phyloP scores from a whole-genome alignment of 53 echinoderm and acorn worm genomes.

The Pentamera pediparva region DNA sequence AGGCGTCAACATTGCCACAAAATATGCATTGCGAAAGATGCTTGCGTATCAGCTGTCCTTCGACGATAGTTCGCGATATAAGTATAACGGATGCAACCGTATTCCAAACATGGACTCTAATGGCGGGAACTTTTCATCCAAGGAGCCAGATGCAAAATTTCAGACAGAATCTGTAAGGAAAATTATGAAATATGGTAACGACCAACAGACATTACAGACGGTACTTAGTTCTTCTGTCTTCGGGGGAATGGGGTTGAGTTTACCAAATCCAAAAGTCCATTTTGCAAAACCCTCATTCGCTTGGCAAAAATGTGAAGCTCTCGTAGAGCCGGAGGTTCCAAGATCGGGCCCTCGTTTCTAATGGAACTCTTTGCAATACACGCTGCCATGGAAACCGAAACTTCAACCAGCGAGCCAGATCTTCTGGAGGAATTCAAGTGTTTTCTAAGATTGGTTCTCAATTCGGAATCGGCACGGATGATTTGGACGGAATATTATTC shows the following conservation, averaged over 20 bases:
- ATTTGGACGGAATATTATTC: slow-evolving; percentile 18
- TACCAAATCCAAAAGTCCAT: slow-evolving; percentile 1
- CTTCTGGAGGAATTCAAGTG: background rate
- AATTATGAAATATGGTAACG: background rate
- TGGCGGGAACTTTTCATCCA: too few species aligned
- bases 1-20: background rate
- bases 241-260: background rate
- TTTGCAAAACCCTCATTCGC: background rate
- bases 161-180: background rate
- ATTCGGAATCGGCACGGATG: background rate
- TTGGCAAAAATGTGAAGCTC: slow-evolving; percentile 1
- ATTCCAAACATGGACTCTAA: background rate
- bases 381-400: background rate
- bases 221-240: background rate
- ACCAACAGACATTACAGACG: background rate
- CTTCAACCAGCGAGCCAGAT: background rate
- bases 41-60: too few species aligned
- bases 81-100: background rate
- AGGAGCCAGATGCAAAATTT: background rate
- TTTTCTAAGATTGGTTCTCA: background rate
- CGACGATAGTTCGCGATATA: background rate
- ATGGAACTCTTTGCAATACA: slow-evolving; percentile 5
- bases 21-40: background rate
- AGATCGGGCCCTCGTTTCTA: background rate
- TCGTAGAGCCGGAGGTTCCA: background rate